Evolutionary conservation across 2,888 invertebrate species (phyloP).

Genomic region (Pseudanteris insignis): DNA sequence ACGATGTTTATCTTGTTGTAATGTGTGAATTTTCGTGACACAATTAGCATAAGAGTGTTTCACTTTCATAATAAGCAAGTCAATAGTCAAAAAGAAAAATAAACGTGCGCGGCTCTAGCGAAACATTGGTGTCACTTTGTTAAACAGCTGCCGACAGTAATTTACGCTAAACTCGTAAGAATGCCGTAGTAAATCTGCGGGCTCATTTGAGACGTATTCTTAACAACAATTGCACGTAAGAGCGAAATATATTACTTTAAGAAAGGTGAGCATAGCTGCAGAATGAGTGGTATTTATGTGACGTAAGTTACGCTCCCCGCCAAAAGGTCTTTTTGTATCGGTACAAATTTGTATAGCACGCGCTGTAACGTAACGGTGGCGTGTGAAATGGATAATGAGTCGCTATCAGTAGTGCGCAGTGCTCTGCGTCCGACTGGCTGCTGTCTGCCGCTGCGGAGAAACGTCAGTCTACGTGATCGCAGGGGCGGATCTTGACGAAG

Average conservation of each 20-base stretch:
- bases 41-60: conserved; percentile 16
- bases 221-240: conserved; percentile 35
- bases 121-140: conserved; percentile 23
- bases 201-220: conserved; percentile 37
- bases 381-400: conserved; percentile 41
- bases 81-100: conserved; percentile 29
- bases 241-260: conserved; percentile 31
- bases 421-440: conserved; percentile 22
- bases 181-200: conserved; percentile 31
- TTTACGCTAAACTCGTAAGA: conserved; percentile 20
- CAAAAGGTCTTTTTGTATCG: conserved; percentile 30
- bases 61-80: conserved; percentile 21
- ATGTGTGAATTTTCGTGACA: conserved; percentile 10
- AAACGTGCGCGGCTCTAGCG: conserved; percentile 11
- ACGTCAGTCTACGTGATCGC: conserved; percentile 7
- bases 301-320: conserved; percentile 23
- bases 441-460: conserved; percentile 20
- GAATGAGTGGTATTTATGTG: conserved; percentile 39
- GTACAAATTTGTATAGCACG: conserved; percentile 42
- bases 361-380: conserved; percentile 28
- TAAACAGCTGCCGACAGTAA: conserved; percentile 18
- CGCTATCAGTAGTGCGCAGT: conserved; percentile 30
- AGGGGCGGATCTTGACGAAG: conserved; percentile 20
- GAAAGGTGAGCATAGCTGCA: conserved; percentile 30
- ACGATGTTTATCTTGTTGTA: conserved; percentile 5